Evolutionary conservation across 1,140 invertebrate genomes (phyloP), one percentile per base, ranked within the genome.

Genomic region (Drosophila takahashii): DNA sequence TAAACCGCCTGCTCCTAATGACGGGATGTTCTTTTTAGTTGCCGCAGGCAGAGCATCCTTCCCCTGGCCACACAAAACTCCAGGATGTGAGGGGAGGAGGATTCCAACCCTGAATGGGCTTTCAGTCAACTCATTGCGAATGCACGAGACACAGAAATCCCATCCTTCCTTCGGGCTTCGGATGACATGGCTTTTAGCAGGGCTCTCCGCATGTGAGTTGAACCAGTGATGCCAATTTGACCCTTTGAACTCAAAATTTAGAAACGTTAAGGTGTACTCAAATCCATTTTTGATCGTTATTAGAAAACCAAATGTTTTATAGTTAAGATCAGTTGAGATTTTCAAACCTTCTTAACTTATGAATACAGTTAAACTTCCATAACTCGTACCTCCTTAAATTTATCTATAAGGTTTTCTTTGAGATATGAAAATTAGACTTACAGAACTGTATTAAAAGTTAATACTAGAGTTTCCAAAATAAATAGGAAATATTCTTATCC

Each of bases 21-120:
- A 50, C 76, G 72, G 76, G 72, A 83, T 89, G 84, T 59, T 60
- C 79, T 66, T 72, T 73, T 70, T 51, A 64, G 18, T 39, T 29
- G 75, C 83, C 83, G 45, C 50, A 53, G 61, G 83, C 50, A 32
- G 29, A 53, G 60, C 54, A 66, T 50, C 59, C 36, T 36, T 45
- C 34, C 34, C 32, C 62, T 39, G 32, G 41, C 44, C 62, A 37
- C 26, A 66, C 34, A 61, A 16, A 62, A 41, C 7, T 32, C 59
- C 44, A 42, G 39, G 11, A 15, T 6, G 52, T 15, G 42, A 32
- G n/a, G 27, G 27, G 8, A 36, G 47, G 16, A 32, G 53, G 11
- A 77, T 48, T 34, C 41, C 75, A 54, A 53, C 59, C 66, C 29
- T 76, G 78, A 76, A 69, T 62, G 71, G 64, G 58, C 53, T 62